These are phyloP conservation scores for Adrianichthys oophorus DNA, from an alignment of 2,797 vertebrate genomes.

Conservation along the genomic window DNA sequence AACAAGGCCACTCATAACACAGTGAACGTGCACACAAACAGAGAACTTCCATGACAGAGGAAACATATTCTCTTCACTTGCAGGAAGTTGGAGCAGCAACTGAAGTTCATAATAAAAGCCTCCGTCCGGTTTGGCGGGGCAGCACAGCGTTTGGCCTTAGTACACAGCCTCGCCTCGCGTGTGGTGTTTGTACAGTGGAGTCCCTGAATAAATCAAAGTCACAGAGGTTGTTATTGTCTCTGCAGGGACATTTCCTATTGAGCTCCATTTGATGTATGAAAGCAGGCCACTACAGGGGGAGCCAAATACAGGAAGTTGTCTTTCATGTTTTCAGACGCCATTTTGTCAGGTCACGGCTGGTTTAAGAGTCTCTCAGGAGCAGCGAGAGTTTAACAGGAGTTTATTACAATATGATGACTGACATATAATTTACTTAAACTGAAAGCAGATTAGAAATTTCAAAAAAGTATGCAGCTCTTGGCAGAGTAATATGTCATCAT, in stretches of 20 bases:
- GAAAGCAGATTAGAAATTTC: background rate
- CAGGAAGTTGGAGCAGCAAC: conserved; percentile 71
- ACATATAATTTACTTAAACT: conserved; percentile 3
- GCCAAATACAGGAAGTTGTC: conserved; percentile 75
- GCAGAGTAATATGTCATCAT: background rate
- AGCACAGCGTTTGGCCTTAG: conserved; percentile 47
- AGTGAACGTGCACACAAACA: conserved; percentile 22
- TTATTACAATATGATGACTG: background rate
- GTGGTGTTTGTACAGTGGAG: conserved; percentile 70
- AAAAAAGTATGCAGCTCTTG: background rate
- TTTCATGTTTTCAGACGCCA: conserved; percentile 64
- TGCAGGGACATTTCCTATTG: conserved; percentile 75
- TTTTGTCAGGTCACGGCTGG: conserved; percentile 66
- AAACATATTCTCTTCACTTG: conserved; percentile 61
- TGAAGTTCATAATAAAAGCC: conserved; percentile 72
- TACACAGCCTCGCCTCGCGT: conserved; percentile 59
- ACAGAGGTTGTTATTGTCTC: conserved; percentile 70
- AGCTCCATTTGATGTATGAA: conserved; percentile 71
- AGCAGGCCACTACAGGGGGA: conserved; percentile 54
- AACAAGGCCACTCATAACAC: conserved; percentile 13
- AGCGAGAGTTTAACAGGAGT: conserved; percentile 15
- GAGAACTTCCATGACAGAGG: conserved; percentile 57
- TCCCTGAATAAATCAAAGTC: conserved; percentile 67
- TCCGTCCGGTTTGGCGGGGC: conserved; percentile 33
- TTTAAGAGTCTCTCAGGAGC: conserved; percentile 69